These are phyloP conservation scores for Aphodius sticticus DNA, from an alignment of 2,888 invertebrate species.

Conservation along the genomic window DNA sequence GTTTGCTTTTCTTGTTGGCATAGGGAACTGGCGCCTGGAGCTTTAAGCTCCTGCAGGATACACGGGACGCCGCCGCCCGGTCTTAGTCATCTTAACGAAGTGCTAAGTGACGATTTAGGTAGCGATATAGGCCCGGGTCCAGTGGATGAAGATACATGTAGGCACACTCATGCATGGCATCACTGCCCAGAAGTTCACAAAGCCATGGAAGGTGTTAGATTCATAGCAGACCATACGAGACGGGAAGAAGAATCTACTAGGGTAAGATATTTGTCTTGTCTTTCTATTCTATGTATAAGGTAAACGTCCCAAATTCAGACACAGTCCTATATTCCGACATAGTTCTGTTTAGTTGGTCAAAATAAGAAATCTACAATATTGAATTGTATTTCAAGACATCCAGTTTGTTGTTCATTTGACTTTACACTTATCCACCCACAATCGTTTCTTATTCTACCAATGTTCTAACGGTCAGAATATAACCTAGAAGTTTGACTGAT, in stretches of 20 bases:
- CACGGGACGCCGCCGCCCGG: constrained; percentile 69
- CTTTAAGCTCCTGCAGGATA: constrained; percentile 65
- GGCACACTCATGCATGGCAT: constrained; percentile 80
- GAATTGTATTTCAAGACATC: no score
- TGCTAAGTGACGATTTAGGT: constrained; percentile 61
- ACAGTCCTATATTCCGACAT: no score
- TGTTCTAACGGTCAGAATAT: no score
- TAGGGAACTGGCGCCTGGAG: constrained; percentile 66
- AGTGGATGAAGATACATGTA: constrained; percentile 53
- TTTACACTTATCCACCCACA: no score
- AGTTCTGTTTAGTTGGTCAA: no score
- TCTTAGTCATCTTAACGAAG: constrained; percentile 58
- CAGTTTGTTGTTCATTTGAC: no score
- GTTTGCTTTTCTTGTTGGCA: constrained; percentile 22
- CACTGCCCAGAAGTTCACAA: constrained; percentile 91
- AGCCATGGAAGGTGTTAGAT: constrained; percentile 91
- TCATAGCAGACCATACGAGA: constrained; percentile 91
- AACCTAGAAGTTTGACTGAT: no score
- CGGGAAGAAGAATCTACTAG: constrained; percentile 91
- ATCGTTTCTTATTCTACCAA: no score
- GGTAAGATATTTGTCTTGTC: constrained; percentile 63
- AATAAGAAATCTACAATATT: no score
- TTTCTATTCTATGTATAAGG: neutral
- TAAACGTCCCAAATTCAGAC: neutral
- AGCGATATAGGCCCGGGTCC: constrained; percentile 55